phyloP scores from a whole-genome alignment of 2,797 vertebrate genomes.

The Sebastes matsubarae region DNA sequence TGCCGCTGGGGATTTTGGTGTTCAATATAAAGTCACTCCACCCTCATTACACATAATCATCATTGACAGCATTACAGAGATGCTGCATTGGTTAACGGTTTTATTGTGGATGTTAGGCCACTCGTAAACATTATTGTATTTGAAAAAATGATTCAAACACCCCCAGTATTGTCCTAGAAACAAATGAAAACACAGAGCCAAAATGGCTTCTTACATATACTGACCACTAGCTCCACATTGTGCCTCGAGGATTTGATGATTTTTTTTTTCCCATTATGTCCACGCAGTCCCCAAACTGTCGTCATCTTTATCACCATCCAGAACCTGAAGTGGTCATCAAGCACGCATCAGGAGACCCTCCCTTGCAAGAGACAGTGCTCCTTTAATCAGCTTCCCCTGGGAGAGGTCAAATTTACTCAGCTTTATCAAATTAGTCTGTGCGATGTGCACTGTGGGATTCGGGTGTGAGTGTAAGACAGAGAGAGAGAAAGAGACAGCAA shows the following conservation, averaged over 20 bases:
- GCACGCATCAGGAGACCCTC: slow-evolving; percentile 19
- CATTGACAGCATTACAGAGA: slow-evolving; percentile 24
- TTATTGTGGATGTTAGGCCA: slow-evolving; percentile 15
- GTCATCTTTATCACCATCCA: slow-evolving; percentile 28
- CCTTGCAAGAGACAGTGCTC: slow-evolving; percentile 27
- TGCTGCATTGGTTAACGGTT: slow-evolving; percentile 23
- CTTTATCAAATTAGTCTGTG: slow-evolving; percentile 48
- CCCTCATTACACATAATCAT: slow-evolving; percentile 52
- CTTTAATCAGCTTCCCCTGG: slow-evolving; percentile 43
- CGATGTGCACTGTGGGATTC: slow-evolving; percentile 13
- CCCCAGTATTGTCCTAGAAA: not conserved
- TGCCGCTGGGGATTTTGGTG: slow-evolving; percentile 40
- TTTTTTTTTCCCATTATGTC: not conserved
- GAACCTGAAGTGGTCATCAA: slow-evolving; percentile 20
- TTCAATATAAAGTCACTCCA: slow-evolving; percentile 42
- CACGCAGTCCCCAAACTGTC: slow-evolving; percentile 7
- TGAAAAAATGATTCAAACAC: slow-evolving; percentile 4
- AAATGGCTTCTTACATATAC: not conserved
- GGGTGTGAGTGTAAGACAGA: not conserved
- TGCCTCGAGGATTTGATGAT: not conserved
- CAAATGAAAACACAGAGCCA: not conserved
- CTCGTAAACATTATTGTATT: slow-evolving; percentile 1
- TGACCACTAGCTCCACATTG: not conserved
- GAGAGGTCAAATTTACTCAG: slow-evolving; percentile 42
- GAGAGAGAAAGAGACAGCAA: not conserved